These are phyloP conservation scores for Muricea muricata DNA, from an alignment of 92 coral and sea anemone genomes.

Conservation along the genomic window DNA sequence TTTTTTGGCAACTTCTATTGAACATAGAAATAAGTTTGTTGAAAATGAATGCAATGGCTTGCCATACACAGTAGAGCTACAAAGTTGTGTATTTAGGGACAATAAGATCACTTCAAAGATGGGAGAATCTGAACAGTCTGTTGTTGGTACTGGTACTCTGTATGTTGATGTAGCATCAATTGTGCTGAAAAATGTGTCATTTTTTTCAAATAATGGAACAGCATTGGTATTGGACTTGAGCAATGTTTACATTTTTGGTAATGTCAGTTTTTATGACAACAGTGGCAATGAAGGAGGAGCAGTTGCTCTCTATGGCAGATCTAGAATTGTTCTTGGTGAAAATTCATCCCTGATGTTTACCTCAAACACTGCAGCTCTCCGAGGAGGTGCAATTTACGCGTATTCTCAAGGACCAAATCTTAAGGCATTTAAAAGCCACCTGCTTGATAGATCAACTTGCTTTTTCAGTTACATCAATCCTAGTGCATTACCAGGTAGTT, in stretches of 20 bases:
- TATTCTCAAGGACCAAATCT: conserved; percentile 59
- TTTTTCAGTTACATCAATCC: conserved; percentile 52
- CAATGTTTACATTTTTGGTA: conserved; percentile 37
- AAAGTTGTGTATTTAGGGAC: conserved; percentile 29
- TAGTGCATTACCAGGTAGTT: background rate
- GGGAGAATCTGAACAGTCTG: conserved; percentile 46
- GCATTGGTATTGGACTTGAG: conserved; percentile 67
- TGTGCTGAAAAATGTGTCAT: conserved; percentile 47
- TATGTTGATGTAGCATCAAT: conserved; percentile 56
- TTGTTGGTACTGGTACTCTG: conserved; percentile 76
- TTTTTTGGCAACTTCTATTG: background rate
- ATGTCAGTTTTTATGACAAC: conserved; percentile 37
- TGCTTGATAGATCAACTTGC: conserved; percentile 47
- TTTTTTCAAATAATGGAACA: conserved; percentile 35
- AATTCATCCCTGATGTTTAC: conserved; percentile 40
- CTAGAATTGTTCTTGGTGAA: conserved; percentile 49
- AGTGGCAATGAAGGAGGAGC: conserved; percentile 67
- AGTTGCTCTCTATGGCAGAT: conserved; percentile 61
- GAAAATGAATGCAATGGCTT: background rate
- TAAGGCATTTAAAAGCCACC: conserved; percentile 53
- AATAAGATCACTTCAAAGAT: conserved; percentile 26
- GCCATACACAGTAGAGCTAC: conserved; percentile 46
- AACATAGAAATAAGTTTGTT: background rate
- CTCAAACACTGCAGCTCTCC: conserved; percentile 41
- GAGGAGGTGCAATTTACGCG: conserved; percentile 74